Evolutionary conservation across 2,888 invertebrate species (phyloP).

Genomic region (Cheilosia vernalis): DNA sequence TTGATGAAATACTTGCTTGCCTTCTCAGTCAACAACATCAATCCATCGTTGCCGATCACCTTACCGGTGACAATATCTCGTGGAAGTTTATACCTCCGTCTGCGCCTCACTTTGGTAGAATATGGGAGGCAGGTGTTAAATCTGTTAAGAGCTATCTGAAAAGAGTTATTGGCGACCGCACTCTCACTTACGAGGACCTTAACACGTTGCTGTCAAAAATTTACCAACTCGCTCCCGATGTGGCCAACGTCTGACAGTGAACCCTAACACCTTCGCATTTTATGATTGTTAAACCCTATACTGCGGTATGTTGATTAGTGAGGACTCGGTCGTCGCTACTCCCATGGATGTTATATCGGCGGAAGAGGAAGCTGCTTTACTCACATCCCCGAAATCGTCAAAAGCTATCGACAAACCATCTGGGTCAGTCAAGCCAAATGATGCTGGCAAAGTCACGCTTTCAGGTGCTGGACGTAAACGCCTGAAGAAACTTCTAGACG

Average conservation of each 20-base stretch:
- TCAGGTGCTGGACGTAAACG: too few species aligned
- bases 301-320: too few species aligned
- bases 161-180: neutral
- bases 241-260: slow-evolving; percentile 2
- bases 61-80: slow-evolving; percentile 4
- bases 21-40: slow-evolving; percentile 22
- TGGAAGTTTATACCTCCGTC: slow-evolving; percentile 37
- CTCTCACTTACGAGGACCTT: slow-evolving; percentile 9
- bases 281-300: slow-evolving; percentile 26
- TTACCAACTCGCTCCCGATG: slow-evolving; percentile 14
- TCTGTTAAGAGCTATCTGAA: neutral
- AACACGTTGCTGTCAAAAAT: slow-evolving; percentile 18
- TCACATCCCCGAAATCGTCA: too few species aligned
- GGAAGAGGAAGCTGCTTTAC: too few species aligned
- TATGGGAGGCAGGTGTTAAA: slow-evolving; percentile 7
- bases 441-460: too few species aligned
- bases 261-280: slow-evolving; percentile 25
- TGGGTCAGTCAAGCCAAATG: too few species aligned
- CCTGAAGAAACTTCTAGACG: too few species aligned
- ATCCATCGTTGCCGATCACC: slow-evolving; percentile 1
- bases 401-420: too few species aligned
- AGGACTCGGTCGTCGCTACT: too few species aligned
- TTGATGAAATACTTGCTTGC: slow-evolving; percentile 1
- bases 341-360: too few species aligned
- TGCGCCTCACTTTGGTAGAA: slow-evolving; percentile 24